Base-by-base conservation (phyloP, 2,113 vertebrate genomes). In the Hippocampus comes region DNA sequence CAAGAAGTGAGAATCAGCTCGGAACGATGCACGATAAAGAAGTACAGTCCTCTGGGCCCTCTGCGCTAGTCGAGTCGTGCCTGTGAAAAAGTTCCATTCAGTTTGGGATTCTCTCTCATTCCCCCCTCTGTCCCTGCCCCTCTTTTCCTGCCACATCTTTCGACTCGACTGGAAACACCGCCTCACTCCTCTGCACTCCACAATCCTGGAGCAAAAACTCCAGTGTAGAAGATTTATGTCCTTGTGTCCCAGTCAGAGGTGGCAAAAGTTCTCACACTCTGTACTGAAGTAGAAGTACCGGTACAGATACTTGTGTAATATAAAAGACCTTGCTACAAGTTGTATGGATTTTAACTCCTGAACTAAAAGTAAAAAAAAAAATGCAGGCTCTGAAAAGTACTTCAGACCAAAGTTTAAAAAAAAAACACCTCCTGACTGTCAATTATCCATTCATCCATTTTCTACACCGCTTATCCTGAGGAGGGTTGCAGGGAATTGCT, bases 41-140 rank as follows among this genome's bases (percentile, higher is more conserved):
- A 17, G 64, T 68, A 14, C 43, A 14, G 34, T 6, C 0, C 0
- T 0, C 42, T 38, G 46, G 61, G 43, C 30, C 64, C 43, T 38
- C 6, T 23, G 64, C n/a, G 6, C 25, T 43, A n/a, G 30, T 61
- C 48, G 49, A 71, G 53, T 63, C 68, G 61, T 64, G 75, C 63
- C 76, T 48, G n/a, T 77, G 68, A 84, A 86, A 34, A 84, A 82
- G 74, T 84, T 82, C 82, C 78, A 82, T 80, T 83, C 69, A 85
- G 73, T 83, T 83, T 79, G 76, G 67, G 63, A 60, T 68, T 53
- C 61, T 73, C 66, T 63, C 70, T 53, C 76, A 27, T 41, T n/a
- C 14, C 67, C 49, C 56, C 53, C 78, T 48, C 25, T 21, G 42
- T 3, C 20, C 23, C 23, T 30, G 34, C 27, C 48, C 63, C 34